Evolutionary conservation across 2,888 invertebrate species (phyloP).

Genomic region (Morpho deidamia): DNA sequence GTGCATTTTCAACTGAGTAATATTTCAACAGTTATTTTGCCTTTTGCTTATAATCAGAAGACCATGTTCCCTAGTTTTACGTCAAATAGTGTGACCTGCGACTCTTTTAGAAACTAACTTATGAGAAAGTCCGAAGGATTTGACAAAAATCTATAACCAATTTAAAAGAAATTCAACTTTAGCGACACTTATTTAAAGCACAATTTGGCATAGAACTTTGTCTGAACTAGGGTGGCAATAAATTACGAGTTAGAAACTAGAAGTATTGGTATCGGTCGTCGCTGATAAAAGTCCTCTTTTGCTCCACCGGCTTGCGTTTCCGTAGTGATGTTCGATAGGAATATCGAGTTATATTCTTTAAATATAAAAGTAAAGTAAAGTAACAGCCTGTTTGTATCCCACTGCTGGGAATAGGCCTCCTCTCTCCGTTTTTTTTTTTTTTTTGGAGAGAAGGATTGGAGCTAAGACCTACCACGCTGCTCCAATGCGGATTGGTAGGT

Average conservation of each 20-base stretch:
- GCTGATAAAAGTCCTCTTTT: slow-evolving; percentile 69
- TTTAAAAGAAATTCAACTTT: slow-evolving; percentile 14
- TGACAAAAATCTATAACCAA: not conserved
- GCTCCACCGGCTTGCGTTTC: slow-evolving; percentile 55
- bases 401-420: no score
- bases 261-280: slow-evolving; percentile 63
- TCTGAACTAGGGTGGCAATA: slow-evolving; percentile 55
- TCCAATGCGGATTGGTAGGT: no score
- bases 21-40: no score
- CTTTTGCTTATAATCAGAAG: no score
- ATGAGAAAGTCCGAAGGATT: slow-evolving; percentile 4
- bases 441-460: no score
- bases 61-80: no score
- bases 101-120: slow-evolving; percentile 15
- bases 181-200: slow-evolving; percentile 8
- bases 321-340: slow-evolving; percentile 36
- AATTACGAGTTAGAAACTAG: slow-evolving; percentile 61
- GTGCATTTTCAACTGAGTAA: no score
- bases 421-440: no score
- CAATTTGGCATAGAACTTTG: slow-evolving; percentile 2
- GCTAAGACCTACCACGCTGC: no score
- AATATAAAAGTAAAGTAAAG: no score
- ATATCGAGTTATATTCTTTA: not conserved
- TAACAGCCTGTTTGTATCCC: no score
- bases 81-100: no score